Evolutionary conservation across 2,113 vertebrate genomes (phyloP), one percentile per base, ranked within the genome.

Genomic region (Speoplatyrhinus poulsoni): DNA sequence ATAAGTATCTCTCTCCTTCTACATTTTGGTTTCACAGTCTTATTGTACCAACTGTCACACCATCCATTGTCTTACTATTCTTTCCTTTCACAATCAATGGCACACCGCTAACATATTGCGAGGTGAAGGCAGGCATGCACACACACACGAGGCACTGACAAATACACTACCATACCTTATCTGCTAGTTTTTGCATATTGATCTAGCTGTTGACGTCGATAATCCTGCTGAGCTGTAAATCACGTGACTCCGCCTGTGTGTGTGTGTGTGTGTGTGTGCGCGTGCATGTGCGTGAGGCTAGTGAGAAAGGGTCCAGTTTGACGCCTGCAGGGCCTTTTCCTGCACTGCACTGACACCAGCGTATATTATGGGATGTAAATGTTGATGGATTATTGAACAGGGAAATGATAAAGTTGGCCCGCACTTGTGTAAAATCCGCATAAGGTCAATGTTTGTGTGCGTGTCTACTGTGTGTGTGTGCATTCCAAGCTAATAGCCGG

Each of bases 301-400:
- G 85, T 82, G 75, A 83, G 85, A 75, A 70, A 69, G 82, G 81
- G 78, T 58, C 32, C 26, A 56, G 52, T 72, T 72, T 55, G 12
- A 73, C 13, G 64, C 76, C 73, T 70, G 56, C 72, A 67, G 77
- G 76, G 67, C 12, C 72, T 69, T n/a, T 77, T 87, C 69, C 82
- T 82, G 74, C 63, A 49, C 69, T 78, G 67, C 81, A 76, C 76
- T 77, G 84, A 84, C 85, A 77, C 82, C 54, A 48, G 55, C 68
- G 79, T 84, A 91, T 86, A 84, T 26, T 79, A 90, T 87, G 84
- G 73, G 83, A 88, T 88, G 87, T 87, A 86, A 86, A 91, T 86
- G 83, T 85, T 87, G 85, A 88, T 87, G 84, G 87, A 89, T 88
- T 89, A 87, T 85, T 77, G 86, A 88, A 81, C 79, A 83, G 70